phyloP scores from a whole-genome alignment of 2,888 invertebrate species.

The Eurytoma californica region DNA sequence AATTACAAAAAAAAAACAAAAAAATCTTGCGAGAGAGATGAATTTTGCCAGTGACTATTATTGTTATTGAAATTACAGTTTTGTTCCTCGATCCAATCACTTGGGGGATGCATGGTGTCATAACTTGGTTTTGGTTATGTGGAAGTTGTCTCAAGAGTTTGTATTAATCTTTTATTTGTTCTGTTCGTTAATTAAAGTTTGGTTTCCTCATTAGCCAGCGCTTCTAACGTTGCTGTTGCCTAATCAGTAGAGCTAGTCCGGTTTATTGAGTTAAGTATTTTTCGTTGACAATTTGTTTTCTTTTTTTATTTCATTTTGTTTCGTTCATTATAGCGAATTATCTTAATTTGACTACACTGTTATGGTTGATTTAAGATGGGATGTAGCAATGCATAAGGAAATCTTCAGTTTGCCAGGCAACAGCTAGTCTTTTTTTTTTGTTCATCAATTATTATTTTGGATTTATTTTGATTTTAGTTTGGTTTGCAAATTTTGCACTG shows the following conservation, averaged over 20 bases:
- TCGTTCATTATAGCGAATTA: neutral
- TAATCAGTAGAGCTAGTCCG: constrained; percentile 30
- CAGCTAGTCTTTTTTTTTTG: constrained; percentile 24
- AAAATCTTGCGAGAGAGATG: neutral
- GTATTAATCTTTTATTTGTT: constrained; percentile 51
- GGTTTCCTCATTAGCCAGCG: constrained; percentile 39
- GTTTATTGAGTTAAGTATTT: constrained; percentile 24
- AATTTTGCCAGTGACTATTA: constrained; percentile 44
- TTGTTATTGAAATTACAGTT: constrained; percentile 55
- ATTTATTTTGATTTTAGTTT: constrained; percentile 22
- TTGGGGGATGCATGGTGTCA: constrained; percentile 54
- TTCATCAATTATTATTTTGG: constrained; percentile 14
- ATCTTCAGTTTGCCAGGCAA: constrained; percentile 41
- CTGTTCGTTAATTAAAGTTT: constrained; percentile 48
- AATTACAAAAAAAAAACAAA: constrained; percentile 2
- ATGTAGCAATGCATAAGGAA: constrained; percentile 1
- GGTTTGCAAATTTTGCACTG: neutral
- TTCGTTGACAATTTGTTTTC: neutral
- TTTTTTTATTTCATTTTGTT: neutral
- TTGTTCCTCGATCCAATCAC: constrained; percentile 52
- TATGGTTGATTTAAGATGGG: constrained; percentile 5
- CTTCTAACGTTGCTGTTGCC: constrained; percentile 51
- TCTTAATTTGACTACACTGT: constrained; percentile 1
- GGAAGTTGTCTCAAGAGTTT: constrained; percentile 54
- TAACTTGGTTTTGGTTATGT: constrained; percentile 55